Evolutionary conservation across 2,888 invertebrate species (phyloP), one percentile per base, ranked within the genome.

Genomic region (Acrobasis repandana): DNA sequence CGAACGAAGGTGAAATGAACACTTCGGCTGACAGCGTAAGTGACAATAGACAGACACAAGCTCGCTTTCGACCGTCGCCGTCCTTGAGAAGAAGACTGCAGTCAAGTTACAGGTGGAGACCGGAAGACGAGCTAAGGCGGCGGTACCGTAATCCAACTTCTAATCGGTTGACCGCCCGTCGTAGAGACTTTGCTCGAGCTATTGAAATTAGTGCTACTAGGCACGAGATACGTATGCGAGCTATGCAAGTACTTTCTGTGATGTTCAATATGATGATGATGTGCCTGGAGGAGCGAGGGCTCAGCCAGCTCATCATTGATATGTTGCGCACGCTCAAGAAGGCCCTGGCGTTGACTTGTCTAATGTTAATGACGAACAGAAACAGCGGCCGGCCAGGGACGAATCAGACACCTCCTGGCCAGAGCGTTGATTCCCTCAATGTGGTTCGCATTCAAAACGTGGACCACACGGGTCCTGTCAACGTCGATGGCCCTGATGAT

Each of bases 251-350:
- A 1, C 72, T 93, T 18, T 90, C 92, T n/a, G 85, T 90, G 4
- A 90, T 93, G 90, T 92, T 93, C 67, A 90, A 91, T 66, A 90
- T 91, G 83, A 92, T 93, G 92, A 92, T 93, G 91, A 87, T 88
- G 85, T 92, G 93, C 65, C 77, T 92, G 36, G 91, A 92, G 65
- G 90, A 90, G 66, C 79, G 85, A 46, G 91, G 91, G 20, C 80
- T 93, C 46, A 90, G 90, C 67, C 86, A 88, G 64, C 77, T 89
- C 4, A 91, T 92, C 58, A 90, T 91, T 51, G 83, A 71, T 60
- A 92, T 93, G 92, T 69, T 93, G 61, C 77, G 87, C 51, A 86
- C 86, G 14, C 80, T 93, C 5, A 93, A 93, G 69, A 88, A 88
- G 65, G 89, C 93, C 11, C 69, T 93, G 54, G 92, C 90, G 8